Evolutionary conservation across 2,113 vertebrate genomes (phyloP).

Genomic region (Aramus guarauna): DNA sequence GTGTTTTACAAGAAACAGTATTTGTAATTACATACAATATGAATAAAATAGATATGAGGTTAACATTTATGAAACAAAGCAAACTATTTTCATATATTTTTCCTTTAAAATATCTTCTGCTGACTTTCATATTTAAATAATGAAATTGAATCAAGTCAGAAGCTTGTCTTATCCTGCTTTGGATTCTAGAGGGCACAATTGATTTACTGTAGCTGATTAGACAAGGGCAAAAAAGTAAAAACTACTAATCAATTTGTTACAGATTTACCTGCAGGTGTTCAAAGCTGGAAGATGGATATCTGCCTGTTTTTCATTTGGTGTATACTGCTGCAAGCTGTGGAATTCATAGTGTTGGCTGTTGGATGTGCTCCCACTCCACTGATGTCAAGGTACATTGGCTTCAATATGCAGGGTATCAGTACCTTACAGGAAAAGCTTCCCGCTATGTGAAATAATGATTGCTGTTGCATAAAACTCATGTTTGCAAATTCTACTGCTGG

Average conservation of each 20-base stretch:
- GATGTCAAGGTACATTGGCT: accelerated
- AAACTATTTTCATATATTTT: not conserved
- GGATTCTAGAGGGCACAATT: constrained; percentile 43
- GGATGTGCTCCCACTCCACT: not conserved
- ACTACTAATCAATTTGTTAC: not conserved
- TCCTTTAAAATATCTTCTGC: not conserved
- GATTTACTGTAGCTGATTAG: constrained; percentile 14
- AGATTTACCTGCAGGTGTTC: constrained; percentile 5
- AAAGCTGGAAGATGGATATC: not conserved
- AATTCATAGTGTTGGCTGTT: not conserved
- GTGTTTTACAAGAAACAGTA: not conserved
- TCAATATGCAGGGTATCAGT: not conserved
- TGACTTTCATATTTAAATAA: not conserved
- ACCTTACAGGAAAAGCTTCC: not conserved
- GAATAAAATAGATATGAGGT: not conserved
- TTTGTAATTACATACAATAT: not conserved
- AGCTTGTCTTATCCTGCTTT: not conserved
- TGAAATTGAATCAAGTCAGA: not conserved
- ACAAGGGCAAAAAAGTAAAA: not conserved
- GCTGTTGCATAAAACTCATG: not conserved
- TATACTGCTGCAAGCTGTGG: not conserved
- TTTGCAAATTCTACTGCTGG: not conserved
- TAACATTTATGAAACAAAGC: not conserved
- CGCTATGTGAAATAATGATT: not conserved
- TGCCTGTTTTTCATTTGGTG: not conserved